Conservation (phyloP, 2,888 invertebrate species). For the Xylocampa areola region DNA sequence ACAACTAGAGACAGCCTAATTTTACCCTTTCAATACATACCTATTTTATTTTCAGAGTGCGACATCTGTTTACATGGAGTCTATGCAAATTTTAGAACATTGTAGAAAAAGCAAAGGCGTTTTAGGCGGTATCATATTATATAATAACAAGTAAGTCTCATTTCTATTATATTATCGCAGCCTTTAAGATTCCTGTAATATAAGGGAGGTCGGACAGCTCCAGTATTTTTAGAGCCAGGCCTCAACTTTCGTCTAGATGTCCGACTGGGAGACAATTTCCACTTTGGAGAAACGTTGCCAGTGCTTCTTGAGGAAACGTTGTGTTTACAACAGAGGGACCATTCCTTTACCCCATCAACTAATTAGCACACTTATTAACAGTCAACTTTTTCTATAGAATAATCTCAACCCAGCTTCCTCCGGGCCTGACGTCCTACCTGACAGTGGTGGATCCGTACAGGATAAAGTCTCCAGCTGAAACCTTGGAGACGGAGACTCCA, state of each 20-base stretch:
- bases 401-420: constrained; percentile 94
- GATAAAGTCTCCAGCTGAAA: constrained; percentile 95
- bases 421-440: constrained; percentile 93
- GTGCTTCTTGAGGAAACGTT: too few relatives aligned
- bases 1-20: too few relatives aligned
- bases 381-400: constrained; percentile 89
- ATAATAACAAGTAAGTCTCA: constrained; percentile 94
- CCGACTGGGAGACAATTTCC: too few relatives aligned
- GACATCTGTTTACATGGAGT: constrained; percentile 95
- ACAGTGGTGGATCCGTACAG: constrained; percentile 95
- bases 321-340: too few relatives aligned
- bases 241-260: too few relatives aligned
- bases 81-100: constrained; percentile 95
- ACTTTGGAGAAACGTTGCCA: too few relatives aligned
- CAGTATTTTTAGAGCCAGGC: too few relatives aligned
- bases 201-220: too few relatives aligned
- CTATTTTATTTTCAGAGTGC: constrained; percentile 92
- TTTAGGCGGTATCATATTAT: constrained; percentile 95
- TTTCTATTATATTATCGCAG: not conserved
- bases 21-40: not conserved
- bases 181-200: too few relatives aligned
- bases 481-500: constrained; percentile 91
- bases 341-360: too few relatives aligned
- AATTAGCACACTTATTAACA: not conserved
- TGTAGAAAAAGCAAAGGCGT: constrained; percentile 95